Evolutionary conservation across 1,140 invertebrate species (phyloP), one percentile per base, ranked within the genome.

Genomic region (Zaprionus capensis): DNA sequence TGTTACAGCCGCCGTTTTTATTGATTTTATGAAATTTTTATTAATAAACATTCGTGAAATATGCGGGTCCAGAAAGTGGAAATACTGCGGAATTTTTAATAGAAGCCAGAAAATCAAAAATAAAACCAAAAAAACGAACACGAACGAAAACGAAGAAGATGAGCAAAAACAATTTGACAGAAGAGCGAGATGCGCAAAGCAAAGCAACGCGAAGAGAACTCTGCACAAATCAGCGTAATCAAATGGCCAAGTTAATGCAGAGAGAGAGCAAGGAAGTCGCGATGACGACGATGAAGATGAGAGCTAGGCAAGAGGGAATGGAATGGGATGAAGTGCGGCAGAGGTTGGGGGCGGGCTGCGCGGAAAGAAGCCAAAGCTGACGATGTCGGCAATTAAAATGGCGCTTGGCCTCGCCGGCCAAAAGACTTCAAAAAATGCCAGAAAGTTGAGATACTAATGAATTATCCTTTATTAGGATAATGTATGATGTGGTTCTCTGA

Each of bases 381-480:
- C 74, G 67, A 41, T 67, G 58, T 36, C 56, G 78, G 77, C 84
- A 86, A 86, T 86, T 86, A 86, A 88, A 88, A 88, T 78, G 84
- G 80, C 74, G 83, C 82, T 85, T 71, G 74, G 74, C 68, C 82
- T 51, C 41, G 72, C 80, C 83, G 74, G 70, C 84, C 80, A 78
- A 88, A 88, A 88, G 84, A 87, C 84, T 88, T 88, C 79, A 91
- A 90, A 90, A 90, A 91, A 91, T 85, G 79, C 91, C 83, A 90
- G 80, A 92, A 92, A 92, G 87, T 92, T 92, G 58, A 92, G 88
- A 90, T 80, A 91, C 91, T 92, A 92, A 92, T 92, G 91, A 92
- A 92, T 92, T 92, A 92, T 92, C 91, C 87, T 92, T 92, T 92
- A 92, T 92, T 92, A 92, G 87, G 91, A 92, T 92, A 92, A 92